Evolutionary conservation across 2,797 vertebrate genomes (phyloP), one percentile per base, ranked within the genome.

Genomic region (Kryptolebias ocellatus): DNA sequence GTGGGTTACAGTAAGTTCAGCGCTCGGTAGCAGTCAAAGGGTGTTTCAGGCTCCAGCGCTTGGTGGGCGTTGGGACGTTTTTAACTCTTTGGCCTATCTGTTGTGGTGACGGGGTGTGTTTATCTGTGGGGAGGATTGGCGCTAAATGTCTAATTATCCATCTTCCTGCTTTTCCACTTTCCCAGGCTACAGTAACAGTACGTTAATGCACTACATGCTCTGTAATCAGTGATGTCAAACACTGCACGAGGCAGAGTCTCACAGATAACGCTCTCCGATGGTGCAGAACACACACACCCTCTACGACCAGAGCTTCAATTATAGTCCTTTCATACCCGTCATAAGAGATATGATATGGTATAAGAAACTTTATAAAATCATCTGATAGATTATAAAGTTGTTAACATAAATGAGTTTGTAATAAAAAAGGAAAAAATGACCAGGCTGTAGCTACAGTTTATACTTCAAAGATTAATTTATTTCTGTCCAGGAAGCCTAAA

Each of bases 81-180:
- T 90, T 88, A 92, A 86, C 84, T 86, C 78, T 24, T 53, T 62
- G 64, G 79, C 74, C 74, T 78, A 70, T 92, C 73, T 90, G 73
- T 87, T 92, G 90, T 90, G 92, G 92, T 72, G 53, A 84, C 86
- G 20, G 91, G 90, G 92, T 82, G 92, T 93, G 92, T 91, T 87
- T 82, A 79, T 88, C 28, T 89, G 87, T 52, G 76, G 89, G 56
- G 50, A 76, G 57, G 74, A 86, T 88, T 79, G 87, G 88, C 63
- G 85, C 85, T 90, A 91, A 92, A 93, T 92, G 78, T 93, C 86
- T 93, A 93, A 93, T 92, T 89, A 91, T 83, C 79, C 70, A 51
- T 66, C 72, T 78, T 82, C 73, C 84, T 78, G 72, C 53, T 29
- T 84, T 88, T 83, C 80, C 60, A 76, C 83, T 77, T 92, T 92